A percentile compares a stretch with the other conserved stretches of the same genome.
Conservation (phyloP, 1,140 invertebrate genomes). For the Pogonomyrmex californicus region DNA sequence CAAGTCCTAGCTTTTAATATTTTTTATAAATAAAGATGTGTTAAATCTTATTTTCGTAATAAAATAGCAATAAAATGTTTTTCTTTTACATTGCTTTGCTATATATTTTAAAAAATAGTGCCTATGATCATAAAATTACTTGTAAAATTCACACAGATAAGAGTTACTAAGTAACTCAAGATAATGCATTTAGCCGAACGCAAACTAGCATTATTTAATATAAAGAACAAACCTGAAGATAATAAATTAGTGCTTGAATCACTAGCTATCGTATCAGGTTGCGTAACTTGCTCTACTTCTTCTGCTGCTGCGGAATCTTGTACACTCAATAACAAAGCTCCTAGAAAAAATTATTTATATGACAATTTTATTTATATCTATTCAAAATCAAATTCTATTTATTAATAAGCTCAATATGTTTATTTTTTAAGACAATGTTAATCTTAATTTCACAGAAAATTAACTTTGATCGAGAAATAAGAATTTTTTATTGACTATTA, state of each 20-base stretch:
- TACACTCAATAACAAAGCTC: conserved; percentile 92
- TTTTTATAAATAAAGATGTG: background rate
- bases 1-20: background rate
- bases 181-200: conserved; percentile 61
- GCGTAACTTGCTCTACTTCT: conserved; percentile 90
- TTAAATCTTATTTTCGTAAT: conserved; percentile 15
- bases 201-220: conserved; percentile 51
- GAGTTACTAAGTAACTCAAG: conserved; percentile 53
- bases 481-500: background rate
- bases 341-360: conserved; percentile 75
- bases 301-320: conserved; percentile 94
- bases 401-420: background rate
- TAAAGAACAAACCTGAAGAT: conserved; percentile 89
- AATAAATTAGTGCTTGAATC: conserved; percentile 90
- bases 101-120: background rate
- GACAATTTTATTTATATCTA: conserved; percentile 24
- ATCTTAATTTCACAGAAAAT: background rate
- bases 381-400: background rate
- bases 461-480: background rate
- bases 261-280: conserved; percentile 87
- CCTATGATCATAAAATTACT: conserved; percentile 24
- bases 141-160: conserved; percentile 51
- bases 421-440: background rate
- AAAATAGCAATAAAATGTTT: conserved; percentile 13
- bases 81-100: background rate